phyloP scores from a whole-genome alignment of 2,888 invertebrate genomes.

The Chymomyza procnemis region DNA sequence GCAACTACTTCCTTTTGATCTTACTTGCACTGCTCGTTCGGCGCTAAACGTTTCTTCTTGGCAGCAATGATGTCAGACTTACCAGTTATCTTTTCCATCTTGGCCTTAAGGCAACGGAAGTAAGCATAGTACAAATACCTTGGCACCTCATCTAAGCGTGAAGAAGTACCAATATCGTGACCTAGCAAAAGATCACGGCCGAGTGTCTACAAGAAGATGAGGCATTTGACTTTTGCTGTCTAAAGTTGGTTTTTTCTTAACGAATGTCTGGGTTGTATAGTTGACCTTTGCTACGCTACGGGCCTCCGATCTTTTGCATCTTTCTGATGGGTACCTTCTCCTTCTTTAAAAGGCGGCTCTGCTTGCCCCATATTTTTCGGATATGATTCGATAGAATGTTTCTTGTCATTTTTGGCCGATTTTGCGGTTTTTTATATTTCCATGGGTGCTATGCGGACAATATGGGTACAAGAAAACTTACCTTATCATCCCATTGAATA shows the following conservation, averaged over 20 bases:
- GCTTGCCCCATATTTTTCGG: constrained; percentile 89
- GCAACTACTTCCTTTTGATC: constrained; percentile 94
- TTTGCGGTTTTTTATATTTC: constrained; percentile 81
- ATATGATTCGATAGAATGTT: constrained; percentile 86
- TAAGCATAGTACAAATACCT: constrained; percentile 93
- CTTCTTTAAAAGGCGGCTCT: constrained; percentile 84
- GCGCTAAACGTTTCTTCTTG: constrained; percentile 94
- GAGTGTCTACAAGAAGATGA: constrained; percentile 93
- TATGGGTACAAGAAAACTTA: constrained; percentile 79
- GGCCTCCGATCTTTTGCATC: constrained; percentile 94
- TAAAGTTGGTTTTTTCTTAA: constrained; percentile 87
- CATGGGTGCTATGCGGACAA: constrained; percentile 85
- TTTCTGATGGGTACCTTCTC: constrained; percentile 84
- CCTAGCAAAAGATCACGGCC: constrained; percentile 92
- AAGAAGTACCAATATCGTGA: constrained; percentile 96
- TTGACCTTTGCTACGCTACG: constrained; percentile 90
- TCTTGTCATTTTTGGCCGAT: constrained; percentile 81
- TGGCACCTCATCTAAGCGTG: constrained; percentile 92
- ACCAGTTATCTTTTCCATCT: constrained; percentile 89
- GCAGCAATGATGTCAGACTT: constrained; percentile 97
- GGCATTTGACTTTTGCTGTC: constrained; percentile 93
- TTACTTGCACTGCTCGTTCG: constrained; percentile 91
- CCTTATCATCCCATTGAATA: no score
- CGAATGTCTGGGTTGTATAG: constrained; percentile 89
- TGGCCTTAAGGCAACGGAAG: constrained; percentile 86